Evolutionary conservation across 2,113 vertebrate species (phyloP).

Genomic region (Halichoeres trimaculatus): DNA sequence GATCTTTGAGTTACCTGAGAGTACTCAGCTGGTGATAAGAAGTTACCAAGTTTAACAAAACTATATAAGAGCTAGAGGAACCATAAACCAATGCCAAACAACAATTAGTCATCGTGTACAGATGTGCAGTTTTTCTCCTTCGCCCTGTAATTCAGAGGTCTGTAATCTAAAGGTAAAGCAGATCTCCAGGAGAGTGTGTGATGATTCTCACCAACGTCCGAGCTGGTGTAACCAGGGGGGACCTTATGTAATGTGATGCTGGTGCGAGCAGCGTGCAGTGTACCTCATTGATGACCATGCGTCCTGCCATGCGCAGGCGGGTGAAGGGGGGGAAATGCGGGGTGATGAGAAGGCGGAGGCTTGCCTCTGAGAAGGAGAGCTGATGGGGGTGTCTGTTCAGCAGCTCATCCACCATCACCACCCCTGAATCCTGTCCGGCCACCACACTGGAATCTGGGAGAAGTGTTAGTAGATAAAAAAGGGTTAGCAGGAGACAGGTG

Average conservation of each 20-base stretch:
- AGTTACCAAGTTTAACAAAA: not conserved
- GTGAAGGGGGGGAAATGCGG: conserved; percentile 74
- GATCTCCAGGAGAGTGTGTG: not conserved
- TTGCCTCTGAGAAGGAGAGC: conserved; percentile 85
- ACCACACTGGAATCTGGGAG: conserved; percentile 70
- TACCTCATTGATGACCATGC: conserved; percentile 82
- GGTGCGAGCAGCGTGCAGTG: conserved; percentile 34
- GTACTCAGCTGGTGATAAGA: not conserved
- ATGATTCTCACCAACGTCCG: not conserved
- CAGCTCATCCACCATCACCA: conserved; percentile 84
- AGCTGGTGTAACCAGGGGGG: conserved; percentile 11
- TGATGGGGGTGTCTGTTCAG: conserved; percentile 77
- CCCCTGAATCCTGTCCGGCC: conserved; percentile 74
- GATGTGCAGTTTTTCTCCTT: not conserved
- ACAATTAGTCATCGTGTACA: too few species aligned
- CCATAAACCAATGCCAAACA: too few species aligned
- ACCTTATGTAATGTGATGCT: conserved; percentile 23
- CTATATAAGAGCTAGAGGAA: not conserved
- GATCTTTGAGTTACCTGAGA: not conserved
- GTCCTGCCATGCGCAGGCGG: conserved; percentile 74
- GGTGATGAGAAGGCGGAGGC: conserved; percentile 81
- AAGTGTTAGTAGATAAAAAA: not conserved
- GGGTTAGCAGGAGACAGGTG: not conserved
- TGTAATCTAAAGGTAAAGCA: not conserved
- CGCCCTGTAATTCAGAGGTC: not conserved